Evolutionary conservation across 35 echinoderm and acorn worm genomes (phyloP).

Genomic region (Heliocidaris tuberculata): DNA sequence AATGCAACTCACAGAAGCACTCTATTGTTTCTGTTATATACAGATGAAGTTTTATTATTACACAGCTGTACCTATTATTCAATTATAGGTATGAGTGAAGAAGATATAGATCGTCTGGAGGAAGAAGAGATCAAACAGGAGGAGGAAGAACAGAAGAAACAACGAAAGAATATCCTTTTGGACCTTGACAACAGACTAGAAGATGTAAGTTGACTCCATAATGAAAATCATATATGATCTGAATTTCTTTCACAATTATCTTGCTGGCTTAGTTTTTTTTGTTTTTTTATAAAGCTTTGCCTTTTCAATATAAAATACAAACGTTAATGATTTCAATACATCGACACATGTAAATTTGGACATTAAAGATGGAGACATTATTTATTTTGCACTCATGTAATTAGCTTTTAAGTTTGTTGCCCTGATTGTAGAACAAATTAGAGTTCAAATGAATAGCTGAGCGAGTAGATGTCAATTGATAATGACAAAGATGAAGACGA

Average conservation of each 20-base stretch:
- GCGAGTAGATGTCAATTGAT: not conserved
- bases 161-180: slow-evolving; percentile 77
- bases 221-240: not conserved
- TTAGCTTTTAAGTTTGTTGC: too few relatives aligned
- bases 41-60: not conserved
- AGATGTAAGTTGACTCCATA: slow-evolving; percentile 48
- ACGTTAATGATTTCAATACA: too few relatives aligned
- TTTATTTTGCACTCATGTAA: too few relatives aligned
- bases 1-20: not conserved
- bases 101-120: slow-evolving; percentile 77
- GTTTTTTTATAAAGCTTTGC: too few relatives aligned
- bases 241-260: too few relatives aligned
- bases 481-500: not conserved
- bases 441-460: too few relatives aligned
- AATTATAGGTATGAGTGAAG: slow-evolving; percentile 77
- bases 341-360: too few relatives aligned
- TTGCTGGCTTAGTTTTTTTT: too few relatives aligned
- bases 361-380: too few relatives aligned
- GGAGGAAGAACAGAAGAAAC: slow-evolving; percentile 88
- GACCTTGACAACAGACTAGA: slow-evolving; percentile 76
- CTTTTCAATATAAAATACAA: too few relatives aligned
- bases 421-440: too few relatives aligned
- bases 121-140: slow-evolving; percentile 82
- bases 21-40: too few relatives aligned
- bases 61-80: not conserved